Evolutionary conservation across 2,888 invertebrate genomes (phyloP).

Genomic region (Heliconius ethilla): DNA sequence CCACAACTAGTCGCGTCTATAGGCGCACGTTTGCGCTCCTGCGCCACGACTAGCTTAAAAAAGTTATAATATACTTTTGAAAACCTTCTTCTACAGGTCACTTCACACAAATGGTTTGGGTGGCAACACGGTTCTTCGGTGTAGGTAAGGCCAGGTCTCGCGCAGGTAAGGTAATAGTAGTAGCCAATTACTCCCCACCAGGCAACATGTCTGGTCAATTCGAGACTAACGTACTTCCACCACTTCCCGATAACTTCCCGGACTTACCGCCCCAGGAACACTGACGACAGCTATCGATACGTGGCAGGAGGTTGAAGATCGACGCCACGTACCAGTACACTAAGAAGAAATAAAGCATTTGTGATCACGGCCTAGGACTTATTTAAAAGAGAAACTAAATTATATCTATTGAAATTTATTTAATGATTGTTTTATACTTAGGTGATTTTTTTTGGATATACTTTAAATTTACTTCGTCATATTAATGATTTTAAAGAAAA

Average conservation of each 20-base stretch:
- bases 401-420: background rate
- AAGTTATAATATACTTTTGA: no score
- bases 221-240: conserved; percentile 89
- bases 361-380: conserved; percentile 1
- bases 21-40: no score
- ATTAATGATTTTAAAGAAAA: background rate
- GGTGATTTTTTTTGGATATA: no score
- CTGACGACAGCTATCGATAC: conserved; percentile 74
- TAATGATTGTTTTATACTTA: background rate
- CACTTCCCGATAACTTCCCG: conserved; percentile 83
- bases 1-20: no score
- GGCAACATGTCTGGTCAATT: conserved; percentile 89
- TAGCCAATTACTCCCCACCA: conserved; percentile 91
- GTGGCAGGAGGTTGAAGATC: conserved; percentile 70
- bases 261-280: conserved; percentile 67
- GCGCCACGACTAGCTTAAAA: no score
- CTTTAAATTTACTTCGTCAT: background rate
- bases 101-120: conserved; percentile 94
- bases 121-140: conserved; percentile 87
- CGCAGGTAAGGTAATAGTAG: conserved; percentile 90
- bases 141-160: conserved; percentile 90
- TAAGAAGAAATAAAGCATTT: conserved; percentile 13
- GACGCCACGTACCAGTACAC: conserved; percentile 61
- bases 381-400: background rate
- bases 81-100: conserved; percentile 73